Conservation (phyloP, 2,888 invertebrate genomes). For the Linnaemya vulpina region DNA sequence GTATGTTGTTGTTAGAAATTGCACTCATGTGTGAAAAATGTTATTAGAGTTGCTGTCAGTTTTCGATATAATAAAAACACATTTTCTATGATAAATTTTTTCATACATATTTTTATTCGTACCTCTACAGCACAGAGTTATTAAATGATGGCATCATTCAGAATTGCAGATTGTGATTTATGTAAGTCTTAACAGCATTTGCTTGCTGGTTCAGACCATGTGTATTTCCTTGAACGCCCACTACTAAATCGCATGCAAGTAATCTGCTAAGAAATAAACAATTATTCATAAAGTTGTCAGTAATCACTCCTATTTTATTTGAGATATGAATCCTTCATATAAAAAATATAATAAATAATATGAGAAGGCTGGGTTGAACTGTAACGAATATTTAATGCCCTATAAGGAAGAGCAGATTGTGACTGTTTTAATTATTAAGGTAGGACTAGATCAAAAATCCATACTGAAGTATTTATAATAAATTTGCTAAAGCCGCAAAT, state of each 20-base stretch:
- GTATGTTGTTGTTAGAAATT: slow-evolving; percentile 72
- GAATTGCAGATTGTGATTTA: neutral
- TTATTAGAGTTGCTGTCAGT: slow-evolving; percentile 73
- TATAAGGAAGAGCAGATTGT: no score
- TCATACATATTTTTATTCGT: slow-evolving; percentile 4
- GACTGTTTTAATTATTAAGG: no score
- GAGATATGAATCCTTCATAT: neutral
- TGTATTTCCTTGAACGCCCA: neutral
- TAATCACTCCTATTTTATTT: neutral
- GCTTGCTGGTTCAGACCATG: neutral
- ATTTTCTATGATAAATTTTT: slow-evolving; percentile 56
- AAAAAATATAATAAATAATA: neutral
- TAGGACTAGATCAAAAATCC: no score
- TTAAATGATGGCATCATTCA: neutral
- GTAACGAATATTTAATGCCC: no score
- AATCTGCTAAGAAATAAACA: neutral
- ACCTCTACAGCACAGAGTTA: slow-evolving; percentile 12
- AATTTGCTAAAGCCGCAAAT: no score
- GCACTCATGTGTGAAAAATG: slow-evolving; percentile 75
- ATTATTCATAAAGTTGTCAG: neutral
- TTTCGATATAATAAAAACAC: slow-evolving; percentile 68
- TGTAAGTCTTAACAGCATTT: no score
- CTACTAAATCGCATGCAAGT: neutral
- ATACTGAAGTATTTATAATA: no score
- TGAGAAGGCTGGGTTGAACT: no score